These are phyloP conservation scores for Gibbula magus DNA, from an alignment of 2,888 invertebrate genomes.

Conservation along the genomic window DNA sequence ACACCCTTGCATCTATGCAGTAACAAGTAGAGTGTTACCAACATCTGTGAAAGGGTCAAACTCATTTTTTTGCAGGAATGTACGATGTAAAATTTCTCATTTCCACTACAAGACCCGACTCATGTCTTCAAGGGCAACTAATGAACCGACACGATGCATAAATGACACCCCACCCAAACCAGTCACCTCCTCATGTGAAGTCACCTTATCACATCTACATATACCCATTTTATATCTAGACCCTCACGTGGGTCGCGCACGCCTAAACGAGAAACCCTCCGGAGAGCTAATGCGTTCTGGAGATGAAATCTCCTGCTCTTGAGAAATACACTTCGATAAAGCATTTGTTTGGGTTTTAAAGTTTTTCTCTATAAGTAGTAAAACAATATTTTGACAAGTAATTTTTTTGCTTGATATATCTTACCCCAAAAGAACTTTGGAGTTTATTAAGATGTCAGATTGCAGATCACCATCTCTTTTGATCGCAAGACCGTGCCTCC, in stretches of 20 bases:
- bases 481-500: background rate
- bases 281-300: background rate
- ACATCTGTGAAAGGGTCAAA: no score
- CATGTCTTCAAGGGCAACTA: no score
- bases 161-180: background rate
- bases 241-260: background rate
- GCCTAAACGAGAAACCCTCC: slow-evolving; percentile 7
- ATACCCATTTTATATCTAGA: background rate
- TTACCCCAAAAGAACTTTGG: background rate
- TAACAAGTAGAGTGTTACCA: no score
- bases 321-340: slow-evolving; percentile 8
- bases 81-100: no score
- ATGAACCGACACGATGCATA: background rate
- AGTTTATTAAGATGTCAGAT: slow-evolving; percentile 12
- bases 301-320: slow-evolving; percentile 6
- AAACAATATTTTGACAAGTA: slow-evolving; percentile 16
- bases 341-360: slow-evolving; percentile 5
- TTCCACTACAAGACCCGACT: no score
- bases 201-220: background rate
- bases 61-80: no score
- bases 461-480: background rate
- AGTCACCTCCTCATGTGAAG: background rate
- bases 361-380: slow-evolving; percentile 2
- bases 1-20: no score
- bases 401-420: background rate